A percentile compares a stretch with the other conserved stretches of the same genome.
phyloP scores from a whole-genome alignment of 1,140 invertebrate species.

The Drosophila subpulchrella region DNA sequence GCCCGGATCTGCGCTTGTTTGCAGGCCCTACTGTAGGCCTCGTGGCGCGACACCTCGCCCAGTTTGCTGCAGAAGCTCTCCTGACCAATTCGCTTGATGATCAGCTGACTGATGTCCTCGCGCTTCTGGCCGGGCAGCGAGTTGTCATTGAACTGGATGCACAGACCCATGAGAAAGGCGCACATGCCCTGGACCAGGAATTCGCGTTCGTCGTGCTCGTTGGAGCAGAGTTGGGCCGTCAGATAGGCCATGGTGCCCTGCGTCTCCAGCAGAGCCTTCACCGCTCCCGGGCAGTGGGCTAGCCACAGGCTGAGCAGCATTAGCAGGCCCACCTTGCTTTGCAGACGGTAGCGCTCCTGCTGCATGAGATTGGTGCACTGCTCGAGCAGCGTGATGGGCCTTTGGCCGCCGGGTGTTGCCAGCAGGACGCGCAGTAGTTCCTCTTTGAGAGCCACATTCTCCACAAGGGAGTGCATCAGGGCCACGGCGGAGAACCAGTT shows the following conservation, averaged over 20 bases:
- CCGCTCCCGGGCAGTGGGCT: conserved; percentile 92
- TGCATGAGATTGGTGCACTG: conserved; percentile 94
- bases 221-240: conserved; percentile 91
- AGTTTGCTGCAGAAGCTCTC: conserved; percentile 96
- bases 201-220: conserved; percentile 94
- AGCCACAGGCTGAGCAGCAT: conserved; percentile 97
- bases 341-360: conserved; percentile 91
- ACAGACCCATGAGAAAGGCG: conserved; percentile 97
- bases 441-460: conserved; percentile 95
- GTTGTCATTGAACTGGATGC: conserved; percentile 96
- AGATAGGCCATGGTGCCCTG: conserved; percentile 94
- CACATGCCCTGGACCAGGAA: conserved; percentile 95
- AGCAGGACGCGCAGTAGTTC: conserved; percentile 96
- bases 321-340: conserved; percentile 95
- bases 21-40: conserved; percentile 95
- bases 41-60: conserved; percentile 93
- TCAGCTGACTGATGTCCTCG: conserved; percentile 92
- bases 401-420: conserved; percentile 92
- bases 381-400: conserved; percentile 94
- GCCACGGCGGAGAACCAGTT: conserved; percentile 98
- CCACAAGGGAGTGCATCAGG: conserved; percentile 95
- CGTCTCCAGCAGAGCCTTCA: conserved; percentile 93
- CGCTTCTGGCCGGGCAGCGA: conserved; percentile 91
- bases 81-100: conserved; percentile 95
- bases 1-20: conserved; percentile 96